These are phyloP conservation scores for Drosophila suboccidentalis DNA, from an alignment of 2,888 invertebrate genomes.

Conservation along the genomic window DNA sequence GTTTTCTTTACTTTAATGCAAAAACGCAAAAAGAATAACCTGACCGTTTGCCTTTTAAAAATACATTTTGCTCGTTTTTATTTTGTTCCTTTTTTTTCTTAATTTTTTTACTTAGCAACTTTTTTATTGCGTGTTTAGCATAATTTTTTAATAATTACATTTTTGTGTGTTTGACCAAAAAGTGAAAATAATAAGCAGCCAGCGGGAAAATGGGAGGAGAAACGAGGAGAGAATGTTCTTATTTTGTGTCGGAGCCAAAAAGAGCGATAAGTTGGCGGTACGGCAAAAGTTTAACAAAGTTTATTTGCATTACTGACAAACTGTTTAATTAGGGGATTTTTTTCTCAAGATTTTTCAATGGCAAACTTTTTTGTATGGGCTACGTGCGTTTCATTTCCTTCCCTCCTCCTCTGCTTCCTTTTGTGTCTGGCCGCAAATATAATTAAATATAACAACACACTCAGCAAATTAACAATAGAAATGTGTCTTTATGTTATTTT, in stretches of 20 bases:
- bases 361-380: conserved; percentile 59
- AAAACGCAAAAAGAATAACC: conserved; percentile 50
- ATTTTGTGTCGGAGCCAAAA: conserved; percentile 38
- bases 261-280: conserved; percentile 58
- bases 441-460: conserved; percentile 60
- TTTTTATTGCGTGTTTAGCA: conserved; percentile 81
- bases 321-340: conserved; percentile 81
- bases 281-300: conserved; percentile 75
- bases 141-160: conserved; percentile 82
- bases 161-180: conserved; percentile 76
- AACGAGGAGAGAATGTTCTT: conserved; percentile 22
- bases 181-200: conserved; percentile 69
- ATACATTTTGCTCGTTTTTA: conserved; percentile 53
- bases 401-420: conserved; percentile 2
- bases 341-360: conserved; percentile 63
- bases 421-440: conserved; percentile 46
- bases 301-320: conserved; percentile 82
- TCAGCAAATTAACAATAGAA: conserved; percentile 36
- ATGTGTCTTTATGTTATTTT: conserved; percentile 9
- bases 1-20: conserved; percentile 50
- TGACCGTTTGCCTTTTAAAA: conserved; percentile 80
- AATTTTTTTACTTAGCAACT: conserved; percentile 77
- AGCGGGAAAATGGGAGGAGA: conserved; percentile 7
- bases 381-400: conserved; percentile 34
- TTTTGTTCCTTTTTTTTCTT: conserved; percentile 51